A percentile compares a stretch with the other conserved stretches of the same genome.
Evolutionary conservation across 2,113 vertebrate genomes (phyloP).

Genomic region (Sula dactylatra): DNA sequence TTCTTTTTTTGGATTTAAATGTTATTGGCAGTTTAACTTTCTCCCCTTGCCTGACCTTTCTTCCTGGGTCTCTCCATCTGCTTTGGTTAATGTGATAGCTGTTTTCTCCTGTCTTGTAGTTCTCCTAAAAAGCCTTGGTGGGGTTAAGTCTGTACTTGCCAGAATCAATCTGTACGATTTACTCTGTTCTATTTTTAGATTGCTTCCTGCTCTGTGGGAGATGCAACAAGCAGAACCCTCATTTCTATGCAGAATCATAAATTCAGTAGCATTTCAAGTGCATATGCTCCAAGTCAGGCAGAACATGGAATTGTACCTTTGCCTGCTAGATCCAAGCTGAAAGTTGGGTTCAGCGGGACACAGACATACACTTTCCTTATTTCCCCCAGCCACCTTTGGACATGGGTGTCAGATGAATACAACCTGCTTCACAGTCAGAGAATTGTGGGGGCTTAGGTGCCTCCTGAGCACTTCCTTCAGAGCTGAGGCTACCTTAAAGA

Average conservation of each 20-base stretch:
- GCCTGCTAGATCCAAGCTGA: neutral
- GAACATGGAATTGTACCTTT: neutral
- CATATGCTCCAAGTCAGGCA: slow-evolving; percentile 20
- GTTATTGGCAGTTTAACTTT: neutral
- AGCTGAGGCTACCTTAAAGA: neutral
- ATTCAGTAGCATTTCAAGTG: slow-evolving; percentile 14
- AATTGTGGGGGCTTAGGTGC: neutral
- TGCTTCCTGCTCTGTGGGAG: slow-evolving; percentile 36
- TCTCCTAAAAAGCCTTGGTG: neutral
- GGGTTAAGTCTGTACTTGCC: slow-evolving; percentile 21
- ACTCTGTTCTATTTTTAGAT: slow-evolving; percentile 22
- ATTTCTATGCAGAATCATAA: slow-evolving; percentile 40
- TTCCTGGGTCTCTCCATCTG: neutral
- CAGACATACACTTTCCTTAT: neutral
- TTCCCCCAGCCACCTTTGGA: neutral
- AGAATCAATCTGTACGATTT: slow-evolving; percentile 17
- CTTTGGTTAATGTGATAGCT: neutral
- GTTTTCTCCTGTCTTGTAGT: neutral
- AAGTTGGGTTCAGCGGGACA: neutral
- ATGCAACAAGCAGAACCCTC: slow-evolving; percentile 24
- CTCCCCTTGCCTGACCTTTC: neutral
- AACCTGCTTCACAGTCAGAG: neutral
- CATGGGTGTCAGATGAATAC: neutral
- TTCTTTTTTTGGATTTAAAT: neutral
- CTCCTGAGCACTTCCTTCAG: neutral